phyloP scores from a whole-genome alignment of 2,113 vertebrate species.

The Chloroceryle aenea region DNA sequence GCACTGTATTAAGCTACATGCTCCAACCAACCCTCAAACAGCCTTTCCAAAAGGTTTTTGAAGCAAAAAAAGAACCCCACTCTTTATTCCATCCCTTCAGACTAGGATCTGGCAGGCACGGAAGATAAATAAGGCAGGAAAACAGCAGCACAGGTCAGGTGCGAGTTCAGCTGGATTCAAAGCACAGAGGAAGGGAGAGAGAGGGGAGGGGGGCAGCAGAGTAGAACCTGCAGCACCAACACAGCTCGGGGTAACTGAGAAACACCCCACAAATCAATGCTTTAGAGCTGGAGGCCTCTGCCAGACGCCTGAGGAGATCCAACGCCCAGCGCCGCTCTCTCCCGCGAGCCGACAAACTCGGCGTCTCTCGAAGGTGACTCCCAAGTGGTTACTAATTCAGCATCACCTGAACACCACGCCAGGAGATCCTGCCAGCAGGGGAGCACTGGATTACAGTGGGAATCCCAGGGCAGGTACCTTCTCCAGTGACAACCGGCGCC shows the following conservation, averaged over 20 bases:
- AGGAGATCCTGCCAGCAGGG: background rate
- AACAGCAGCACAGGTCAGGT: background rate
- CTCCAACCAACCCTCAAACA: background rate
- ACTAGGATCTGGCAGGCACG: background rate
- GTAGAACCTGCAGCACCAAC: background rate
- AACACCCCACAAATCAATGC: background rate
- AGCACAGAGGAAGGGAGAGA: background rate
- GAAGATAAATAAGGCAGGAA: background rate
- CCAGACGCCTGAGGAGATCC: rapidly evolving
- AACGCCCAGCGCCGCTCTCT: rapidly evolving
- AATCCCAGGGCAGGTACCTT: rapidly evolving
- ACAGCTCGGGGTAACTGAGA: background rate
- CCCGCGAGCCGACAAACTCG: background rate
- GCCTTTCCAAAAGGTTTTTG: background rate
- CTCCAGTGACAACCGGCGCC: rapidly evolving
- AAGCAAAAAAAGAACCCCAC: background rate
- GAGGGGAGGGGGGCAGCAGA: background rate
- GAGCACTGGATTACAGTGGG: rapidly evolving
- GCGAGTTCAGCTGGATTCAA: rapidly evolving
- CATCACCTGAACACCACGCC: rapidly evolving
- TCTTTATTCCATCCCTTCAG: background rate
- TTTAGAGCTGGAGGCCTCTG: background rate
- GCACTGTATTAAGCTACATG: rapidly evolving
- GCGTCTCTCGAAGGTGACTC: background rate
- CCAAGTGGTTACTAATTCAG: rapidly evolving